A percentile compares a stretch with the other conserved stretches of the same genome.
These are phyloP conservation scores for Entomobrya multifasciata DNA, from an alignment of 2,888 invertebrate genomes.

Conservation along the genomic window DNA sequence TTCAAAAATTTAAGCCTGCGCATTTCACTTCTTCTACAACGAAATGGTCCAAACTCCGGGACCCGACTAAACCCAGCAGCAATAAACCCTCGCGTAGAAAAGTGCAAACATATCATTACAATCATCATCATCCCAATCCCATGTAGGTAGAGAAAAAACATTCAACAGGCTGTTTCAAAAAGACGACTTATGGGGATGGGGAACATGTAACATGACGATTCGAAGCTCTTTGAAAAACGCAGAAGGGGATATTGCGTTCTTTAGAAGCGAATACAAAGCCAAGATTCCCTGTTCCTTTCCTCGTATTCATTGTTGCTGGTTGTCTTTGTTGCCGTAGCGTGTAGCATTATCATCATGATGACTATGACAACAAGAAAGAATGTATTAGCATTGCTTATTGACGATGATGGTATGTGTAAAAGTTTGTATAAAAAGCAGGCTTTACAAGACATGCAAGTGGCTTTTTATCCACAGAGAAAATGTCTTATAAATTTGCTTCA, in stretches of 20 bases:
- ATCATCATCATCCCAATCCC: conserved; percentile 21
- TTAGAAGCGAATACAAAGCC: too few relatives aligned
- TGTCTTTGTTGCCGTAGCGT: too few relatives aligned
- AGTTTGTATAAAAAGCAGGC: too few relatives aligned
- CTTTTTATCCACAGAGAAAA: too few relatives aligned
- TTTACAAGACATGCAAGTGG: too few relatives aligned
- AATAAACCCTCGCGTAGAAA: conserved; percentile 59
- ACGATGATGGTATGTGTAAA: too few relatives aligned
- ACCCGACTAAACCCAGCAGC: conserved; percentile 55
- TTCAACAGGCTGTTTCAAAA: not conserved
- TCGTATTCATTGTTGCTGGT: too few relatives aligned
- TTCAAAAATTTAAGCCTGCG: not conserved
- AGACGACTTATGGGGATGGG: not conserved
- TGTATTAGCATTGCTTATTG: too few relatives aligned
- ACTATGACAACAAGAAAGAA: too few relatives aligned
- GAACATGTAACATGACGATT: not conserved
- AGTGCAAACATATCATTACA: conserved; percentile 59
- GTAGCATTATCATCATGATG: too few relatives aligned
- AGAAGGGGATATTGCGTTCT: not conserved
- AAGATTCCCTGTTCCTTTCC: too few relatives aligned
- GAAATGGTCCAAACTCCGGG: conserved; percentile 65
- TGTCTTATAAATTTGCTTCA: too few relatives aligned
- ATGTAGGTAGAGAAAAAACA: not conserved
- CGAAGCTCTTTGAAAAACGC: not conserved
- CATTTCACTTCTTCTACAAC: not conserved